Evolutionary conservation across 2,113 vertebrate genomes (phyloP).

Genomic region (Cervus canadensis): DNA sequence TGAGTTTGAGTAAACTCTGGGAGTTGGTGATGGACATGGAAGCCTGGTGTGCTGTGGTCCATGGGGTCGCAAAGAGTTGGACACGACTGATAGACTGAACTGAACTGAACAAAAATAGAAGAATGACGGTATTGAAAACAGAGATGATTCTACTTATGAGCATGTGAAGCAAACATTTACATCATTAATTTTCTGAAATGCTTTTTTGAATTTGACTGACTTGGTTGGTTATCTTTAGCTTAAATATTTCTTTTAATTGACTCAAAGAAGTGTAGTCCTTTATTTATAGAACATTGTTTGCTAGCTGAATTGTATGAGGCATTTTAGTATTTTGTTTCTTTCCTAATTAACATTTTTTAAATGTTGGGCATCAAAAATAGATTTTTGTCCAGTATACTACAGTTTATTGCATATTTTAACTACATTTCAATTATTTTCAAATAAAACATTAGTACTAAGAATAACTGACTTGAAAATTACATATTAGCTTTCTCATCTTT

Average conservation of each 20-base stretch:
- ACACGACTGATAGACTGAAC: no score
- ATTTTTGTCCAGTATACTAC: neutral
- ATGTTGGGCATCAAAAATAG: neutral
- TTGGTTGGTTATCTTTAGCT: neutral
- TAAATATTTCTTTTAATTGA: neutral
- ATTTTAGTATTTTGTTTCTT: neutral
- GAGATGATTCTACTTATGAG: neutral
- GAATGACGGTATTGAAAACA: neutral
- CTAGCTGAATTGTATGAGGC: neutral
- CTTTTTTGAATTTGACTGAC: neutral
- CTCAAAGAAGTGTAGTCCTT: neutral
- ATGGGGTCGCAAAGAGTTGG: no score
- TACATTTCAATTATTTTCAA: conserved; percentile 62
- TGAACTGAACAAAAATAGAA: neutral
- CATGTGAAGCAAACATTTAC: neutral
- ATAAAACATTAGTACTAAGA: conserved; percentile 37
- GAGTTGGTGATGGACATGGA: no score
- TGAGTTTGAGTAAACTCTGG: no score
- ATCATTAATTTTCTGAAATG: neutral
- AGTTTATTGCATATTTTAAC: conserved; percentile 61
- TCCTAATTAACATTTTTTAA: neutral
- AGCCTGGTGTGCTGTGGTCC: no score
- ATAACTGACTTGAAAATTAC: conserved; percentile 38
- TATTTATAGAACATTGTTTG: neutral
- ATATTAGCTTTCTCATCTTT: conserved; percentile 51